Conservation (phyloP, 2,797 vertebrate genomes). For the Takifugu ocellatus region DNA sequence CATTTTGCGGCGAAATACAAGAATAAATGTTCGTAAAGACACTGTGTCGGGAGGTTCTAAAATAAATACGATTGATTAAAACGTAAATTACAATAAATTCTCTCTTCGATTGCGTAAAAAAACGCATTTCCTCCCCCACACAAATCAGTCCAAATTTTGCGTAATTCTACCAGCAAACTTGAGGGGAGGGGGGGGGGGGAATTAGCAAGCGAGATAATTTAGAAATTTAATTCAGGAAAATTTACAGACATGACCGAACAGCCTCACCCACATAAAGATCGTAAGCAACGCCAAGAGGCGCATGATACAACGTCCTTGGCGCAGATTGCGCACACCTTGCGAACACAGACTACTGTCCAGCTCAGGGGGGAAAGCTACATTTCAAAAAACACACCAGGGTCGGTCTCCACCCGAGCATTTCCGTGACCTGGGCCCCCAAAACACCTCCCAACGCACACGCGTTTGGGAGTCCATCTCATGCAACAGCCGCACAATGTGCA, state of each 20-base stretch:
- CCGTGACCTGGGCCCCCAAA: constrained; percentile 48
- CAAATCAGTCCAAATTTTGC: too few relatives aligned
- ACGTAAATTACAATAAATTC: too few relatives aligned
- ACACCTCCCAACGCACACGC: constrained; percentile 55
- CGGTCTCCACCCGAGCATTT: constrained; percentile 25
- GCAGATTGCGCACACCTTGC: not conserved
- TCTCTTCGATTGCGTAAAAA: too few relatives aligned
- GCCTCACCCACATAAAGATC: constrained; percentile 21
- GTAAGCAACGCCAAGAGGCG: constrained; percentile 12
- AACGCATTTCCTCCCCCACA: too few relatives aligned
- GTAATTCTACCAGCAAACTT: too few relatives aligned
- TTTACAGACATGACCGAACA: constrained; percentile 3
- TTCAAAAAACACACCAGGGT: not conserved
- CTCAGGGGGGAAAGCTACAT: not conserved
- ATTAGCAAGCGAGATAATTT: not conserved
- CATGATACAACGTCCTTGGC: constrained; percentile 6
- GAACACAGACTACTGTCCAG: constrained; percentile 1
- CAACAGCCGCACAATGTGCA: constrained; percentile 60
- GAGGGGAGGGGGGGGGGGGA: too few relatives aligned
- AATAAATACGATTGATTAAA: too few relatives aligned
- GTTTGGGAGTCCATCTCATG: constrained; percentile 71
- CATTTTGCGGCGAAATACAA: not conserved
- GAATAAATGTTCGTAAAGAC: too few relatives aligned
- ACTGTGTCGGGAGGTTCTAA: too few relatives aligned
- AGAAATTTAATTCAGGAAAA: not conserved